Conservation (phyloP, 2,113 vertebrate species). For the Ursus arctos region DNA sequence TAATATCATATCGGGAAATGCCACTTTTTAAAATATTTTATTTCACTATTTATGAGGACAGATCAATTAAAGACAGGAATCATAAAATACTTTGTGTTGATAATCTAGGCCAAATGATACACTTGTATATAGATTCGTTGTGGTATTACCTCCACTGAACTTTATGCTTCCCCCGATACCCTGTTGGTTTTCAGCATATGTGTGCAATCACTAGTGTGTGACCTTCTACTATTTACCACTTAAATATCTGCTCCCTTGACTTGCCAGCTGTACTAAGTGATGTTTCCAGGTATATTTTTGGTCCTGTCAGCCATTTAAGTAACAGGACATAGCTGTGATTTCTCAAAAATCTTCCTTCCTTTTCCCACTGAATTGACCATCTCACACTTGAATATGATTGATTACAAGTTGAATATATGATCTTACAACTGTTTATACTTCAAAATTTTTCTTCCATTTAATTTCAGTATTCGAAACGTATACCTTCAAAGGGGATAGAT, state of each 20-base stretch:
- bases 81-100: background rate
- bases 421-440: background rate
- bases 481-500: background rate
- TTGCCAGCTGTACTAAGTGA: constrained; percentile 68
- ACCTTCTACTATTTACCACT: constrained; percentile 79
- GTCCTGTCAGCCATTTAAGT: constrained; percentile 71
- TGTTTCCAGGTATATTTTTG: constrained; percentile 69
- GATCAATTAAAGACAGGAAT: background rate
- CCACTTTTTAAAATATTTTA: background rate
- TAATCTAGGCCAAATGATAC: background rate
- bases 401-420: background rate
- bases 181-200: constrained; percentile 65
- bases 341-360: background rate
- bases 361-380: background rate
- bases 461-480: background rate
- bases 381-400: background rate
- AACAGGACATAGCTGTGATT: constrained; percentile 15
- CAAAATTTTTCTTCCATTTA: background rate
- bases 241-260: constrained; percentile 67
- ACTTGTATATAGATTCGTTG: background rate
- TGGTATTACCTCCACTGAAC: constrained; percentile 58
- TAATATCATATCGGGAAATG: background rate
- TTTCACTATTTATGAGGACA: background rate
- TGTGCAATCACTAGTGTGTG: constrained; percentile 68
- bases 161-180: constrained; percentile 46